phyloP scores from a whole-genome alignment of 1,140 invertebrate genomes.

The Drosophila ficusphila region DNA sequence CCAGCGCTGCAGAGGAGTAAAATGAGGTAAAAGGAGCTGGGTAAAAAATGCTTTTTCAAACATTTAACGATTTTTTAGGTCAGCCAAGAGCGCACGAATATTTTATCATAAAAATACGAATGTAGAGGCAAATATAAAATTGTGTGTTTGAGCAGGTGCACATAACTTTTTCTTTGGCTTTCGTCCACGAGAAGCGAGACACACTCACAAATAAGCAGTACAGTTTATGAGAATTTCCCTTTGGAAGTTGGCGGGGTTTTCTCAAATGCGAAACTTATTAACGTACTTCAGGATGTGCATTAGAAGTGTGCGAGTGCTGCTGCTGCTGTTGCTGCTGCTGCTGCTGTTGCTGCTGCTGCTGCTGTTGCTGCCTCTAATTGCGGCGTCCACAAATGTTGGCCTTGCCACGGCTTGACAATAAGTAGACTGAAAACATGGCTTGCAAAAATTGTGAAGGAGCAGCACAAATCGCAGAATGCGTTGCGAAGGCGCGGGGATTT shows the following conservation, averaged over 20 bases:
- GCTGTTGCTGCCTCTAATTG: constrained; percentile 52
- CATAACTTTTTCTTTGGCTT: constrained; percentile 28
- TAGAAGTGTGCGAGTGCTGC: constrained; percentile 39
- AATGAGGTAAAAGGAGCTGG: constrained; percentile 26
- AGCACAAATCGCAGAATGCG: constrained; percentile 22
- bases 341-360: constrained; percentile 4
- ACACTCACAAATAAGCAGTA: constrained; percentile 24
- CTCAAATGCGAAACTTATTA: constrained; percentile 74
- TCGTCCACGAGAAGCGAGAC: constrained; percentile 56
- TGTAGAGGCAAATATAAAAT: constrained; percentile 44
- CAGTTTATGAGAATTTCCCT: constrained; percentile 60
- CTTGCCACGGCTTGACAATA: constrained; percentile 69
- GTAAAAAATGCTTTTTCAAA: constrained; percentile 36
- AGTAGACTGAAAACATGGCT: constrained; percentile 55
- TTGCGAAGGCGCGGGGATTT: constrained; percentile 2
- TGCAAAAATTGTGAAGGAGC: constrained; percentile 60
- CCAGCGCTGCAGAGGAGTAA: constrained; percentile 19
- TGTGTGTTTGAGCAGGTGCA: constrained; percentile 3
- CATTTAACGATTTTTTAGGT: constrained; percentile 69
- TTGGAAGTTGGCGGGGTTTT: constrained; percentile 33
- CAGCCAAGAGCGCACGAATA: constrained; percentile 67
- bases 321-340: constrained; percentile 11
- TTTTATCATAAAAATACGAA: constrained; percentile 79
- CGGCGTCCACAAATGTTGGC: constrained; percentile 41
- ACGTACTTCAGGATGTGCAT: constrained; percentile 74